A percentile compares a stretch with the other conserved stretches of the same genome.
phyloP scores from a whole-genome alignment of 92 coral and sea anemone genomes.

The Umimayanthus kanabou region DNA sequence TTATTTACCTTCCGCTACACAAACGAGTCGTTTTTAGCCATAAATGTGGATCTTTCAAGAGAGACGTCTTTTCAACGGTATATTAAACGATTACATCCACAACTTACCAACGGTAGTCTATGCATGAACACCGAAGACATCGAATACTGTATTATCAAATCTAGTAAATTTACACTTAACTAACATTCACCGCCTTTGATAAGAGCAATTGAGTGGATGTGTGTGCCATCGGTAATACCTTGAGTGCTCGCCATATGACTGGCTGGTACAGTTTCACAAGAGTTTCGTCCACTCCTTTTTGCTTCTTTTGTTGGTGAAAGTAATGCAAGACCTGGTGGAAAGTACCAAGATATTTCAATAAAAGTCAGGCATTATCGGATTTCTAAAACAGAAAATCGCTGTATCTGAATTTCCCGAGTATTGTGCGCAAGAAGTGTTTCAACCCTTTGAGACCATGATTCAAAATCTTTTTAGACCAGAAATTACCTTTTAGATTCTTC shows the following conservation, averaged over 20 bases:
- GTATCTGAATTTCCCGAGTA: background rate
- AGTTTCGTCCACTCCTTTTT: constrained; percentile 90
- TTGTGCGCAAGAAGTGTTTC: background rate
- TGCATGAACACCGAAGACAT: background rate
- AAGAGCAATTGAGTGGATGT: background rate
- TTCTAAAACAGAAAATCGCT: no score
- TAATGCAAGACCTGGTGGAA: constrained; percentile 72
- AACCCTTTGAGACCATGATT: background rate
- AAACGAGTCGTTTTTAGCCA: no score
- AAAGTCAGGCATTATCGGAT: background rate
- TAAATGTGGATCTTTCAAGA: background rate
- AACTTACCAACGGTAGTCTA: background rate
- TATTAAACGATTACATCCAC: background rate
- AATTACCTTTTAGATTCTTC: background rate
- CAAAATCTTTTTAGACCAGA: background rate
- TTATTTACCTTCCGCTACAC: background rate
- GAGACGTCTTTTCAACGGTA: background rate
- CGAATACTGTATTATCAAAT: background rate
- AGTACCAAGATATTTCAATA: background rate
- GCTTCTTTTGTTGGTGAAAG: constrained; percentile 94
- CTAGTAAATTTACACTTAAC: background rate
- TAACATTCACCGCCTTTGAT: background rate
- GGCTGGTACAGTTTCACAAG: constrained; percentile 89
- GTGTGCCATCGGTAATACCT: constrained; percentile 52
- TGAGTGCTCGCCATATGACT: constrained; percentile 96